Base-by-base conservation (phyloP, 2,888 invertebrate genomes). In the Drosophila mimetica region DNA sequence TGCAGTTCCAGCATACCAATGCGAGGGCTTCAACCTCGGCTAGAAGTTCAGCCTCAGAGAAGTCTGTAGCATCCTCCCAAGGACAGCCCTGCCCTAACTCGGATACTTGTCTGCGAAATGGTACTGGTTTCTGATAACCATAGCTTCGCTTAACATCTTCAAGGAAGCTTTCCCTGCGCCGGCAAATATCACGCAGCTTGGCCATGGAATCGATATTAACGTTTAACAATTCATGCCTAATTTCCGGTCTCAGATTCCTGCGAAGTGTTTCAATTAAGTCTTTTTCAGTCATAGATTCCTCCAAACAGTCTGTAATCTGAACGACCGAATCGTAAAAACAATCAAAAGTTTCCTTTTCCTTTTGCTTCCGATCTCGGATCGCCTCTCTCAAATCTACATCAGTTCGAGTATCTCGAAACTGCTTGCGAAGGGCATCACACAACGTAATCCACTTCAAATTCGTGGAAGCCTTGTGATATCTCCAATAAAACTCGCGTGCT, bases 311-410 rank as follows among this genome's bases (percentile, higher is more conserved):
- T 1, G 47, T 16, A 6, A 47, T 11, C 1, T 47, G 11, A 4
- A 47, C 16, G 1, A 47, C 11, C 4, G 30, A 11, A 32, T 47
- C 47, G 7, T 47, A 47, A 6, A 32, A 32, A 4, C 13, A 16
- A 2, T 48, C 32, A 1, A 32, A 48, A 2, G n/a, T n/a, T 16
- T 51, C 39, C 4, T 13, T 28, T 13, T 51, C 51, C 1, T 37
- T 11, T 39, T 37, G 4, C n/a, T 51, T 51, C 5, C 37, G 37
- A n/a, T 51, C 39, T n/a, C 42, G 14, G 9, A 44, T 18, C 14
- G 44, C n/a, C 2, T 44, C 25, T 39, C 16, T 39, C 1, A 32
- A 32, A 13, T 34, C n/a, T n/a, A 34, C 34, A 6, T 34, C 34
- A 13, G 34, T 34, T n/a, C 34, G 34, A n/a, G 34, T 34, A 6